phyloP scores from a whole-genome alignment of 2,113 vertebrate species.

The Oryzias celebensis region DNA sequence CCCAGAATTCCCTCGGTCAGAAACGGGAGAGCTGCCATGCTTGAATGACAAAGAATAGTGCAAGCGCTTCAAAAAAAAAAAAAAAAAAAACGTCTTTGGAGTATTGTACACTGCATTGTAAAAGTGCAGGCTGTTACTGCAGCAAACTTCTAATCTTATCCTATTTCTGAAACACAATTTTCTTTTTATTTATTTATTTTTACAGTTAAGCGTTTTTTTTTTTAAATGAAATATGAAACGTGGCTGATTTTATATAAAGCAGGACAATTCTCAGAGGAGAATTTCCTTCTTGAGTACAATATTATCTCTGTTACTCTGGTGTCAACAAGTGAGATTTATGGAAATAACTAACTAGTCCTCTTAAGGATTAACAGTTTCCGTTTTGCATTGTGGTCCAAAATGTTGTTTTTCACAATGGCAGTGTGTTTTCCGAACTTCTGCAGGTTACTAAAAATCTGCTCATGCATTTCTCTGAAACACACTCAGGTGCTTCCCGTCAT shows the following conservation, averaged over 20 bases:
- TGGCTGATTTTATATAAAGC: not conserved
- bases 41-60: not conserved
- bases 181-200: constrained; percentile 2
- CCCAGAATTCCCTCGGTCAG: not conserved
- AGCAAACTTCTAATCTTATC: not conserved
- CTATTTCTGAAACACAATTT: no score
- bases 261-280: not conserved
- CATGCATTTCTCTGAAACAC: not conserved
- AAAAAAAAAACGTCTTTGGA: not conserved
- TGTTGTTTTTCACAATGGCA: no score
- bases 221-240: not conserved
- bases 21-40: not conserved
- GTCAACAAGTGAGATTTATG: not conserved
- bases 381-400: no score
- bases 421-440: no score
- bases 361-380: not conserved
- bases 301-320: no score
- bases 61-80: not conserved
- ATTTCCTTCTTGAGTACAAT: no score
- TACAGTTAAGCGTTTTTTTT: constrained; percentile 1
- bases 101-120: not conserved
- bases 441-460: no score
- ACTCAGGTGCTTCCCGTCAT: constrained; percentile 11
- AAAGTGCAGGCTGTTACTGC: not conserved
- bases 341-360: not conserved